Conservation (phyloP, 2,797 vertebrate species). For the Novumbra hubbsi region DNA sequence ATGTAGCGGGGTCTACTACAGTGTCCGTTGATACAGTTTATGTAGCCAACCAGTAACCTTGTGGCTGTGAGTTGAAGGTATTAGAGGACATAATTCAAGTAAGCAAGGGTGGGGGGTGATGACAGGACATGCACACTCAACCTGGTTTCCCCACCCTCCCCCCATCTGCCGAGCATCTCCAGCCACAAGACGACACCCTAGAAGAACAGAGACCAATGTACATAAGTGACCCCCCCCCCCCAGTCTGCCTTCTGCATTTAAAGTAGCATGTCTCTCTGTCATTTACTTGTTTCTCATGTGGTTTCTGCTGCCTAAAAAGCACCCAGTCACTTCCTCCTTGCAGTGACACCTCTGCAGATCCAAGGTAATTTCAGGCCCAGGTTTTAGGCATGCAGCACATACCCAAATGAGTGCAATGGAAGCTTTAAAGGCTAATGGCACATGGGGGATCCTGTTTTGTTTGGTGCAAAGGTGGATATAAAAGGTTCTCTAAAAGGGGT, state of each 20-base stretch:
- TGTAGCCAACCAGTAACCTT: background rate
- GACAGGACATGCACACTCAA: conserved; percentile 12
- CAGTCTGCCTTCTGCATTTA: conserved; percentile 38
- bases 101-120: conserved; percentile 33
- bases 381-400: background rate
- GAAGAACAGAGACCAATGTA: conserved; percentile 48
- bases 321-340: background rate
- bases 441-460: background rate
- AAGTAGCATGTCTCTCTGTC: conserved; percentile 33
- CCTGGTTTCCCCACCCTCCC: conserved; percentile 12
- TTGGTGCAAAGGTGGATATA: background rate
- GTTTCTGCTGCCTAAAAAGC: background rate
- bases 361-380: background rate
- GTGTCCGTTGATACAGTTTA: background rate
- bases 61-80: conserved; percentile 34
- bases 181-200: conserved; percentile 67
- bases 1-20: background rate
- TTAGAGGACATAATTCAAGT: conserved; percentile 50
- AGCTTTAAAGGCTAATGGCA: background rate
- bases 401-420: background rate
- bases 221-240: conserved; percentile 51
- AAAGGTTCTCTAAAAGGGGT: too few relatives aligned
- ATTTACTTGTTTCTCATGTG: background rate
- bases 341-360: background rate
- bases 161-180: conserved; percentile 63